Percentiles rank a stretch among this genome's conserved stretches.
Conservation (phyloP, 2,113 vertebrate genomes). For the Callipepla squamata region DNA sequence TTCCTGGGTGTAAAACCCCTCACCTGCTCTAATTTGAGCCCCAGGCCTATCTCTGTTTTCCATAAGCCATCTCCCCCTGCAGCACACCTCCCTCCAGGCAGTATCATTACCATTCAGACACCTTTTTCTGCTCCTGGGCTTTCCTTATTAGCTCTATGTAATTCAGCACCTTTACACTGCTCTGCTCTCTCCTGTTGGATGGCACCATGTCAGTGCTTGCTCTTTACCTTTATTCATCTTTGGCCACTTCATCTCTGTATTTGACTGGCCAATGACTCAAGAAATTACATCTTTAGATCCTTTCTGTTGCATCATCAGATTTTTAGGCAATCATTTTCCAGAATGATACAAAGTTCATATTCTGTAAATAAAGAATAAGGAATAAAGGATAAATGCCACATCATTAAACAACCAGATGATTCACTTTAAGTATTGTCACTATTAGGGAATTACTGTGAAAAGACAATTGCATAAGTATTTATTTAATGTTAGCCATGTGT, state of each 20-base stretch:
- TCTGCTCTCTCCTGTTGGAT: not conserved
- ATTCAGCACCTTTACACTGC: not conserved
- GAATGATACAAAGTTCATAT: not conserved
- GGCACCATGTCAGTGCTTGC: accelerated
- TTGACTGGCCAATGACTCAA: not conserved
- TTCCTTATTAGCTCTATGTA: not conserved
- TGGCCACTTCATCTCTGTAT: not conserved
- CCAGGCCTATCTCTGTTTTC: not conserved
- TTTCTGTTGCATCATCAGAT: not conserved
- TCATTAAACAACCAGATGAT: not conserved
- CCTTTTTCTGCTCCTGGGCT: not conserved
- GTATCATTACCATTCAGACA: not conserved
- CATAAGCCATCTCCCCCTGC: not conserved
- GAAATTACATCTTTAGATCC: not conserved
- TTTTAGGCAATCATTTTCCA: not conserved
- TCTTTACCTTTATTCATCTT: not conserved
- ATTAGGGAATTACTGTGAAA: not conserved
- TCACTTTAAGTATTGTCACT: not conserved
- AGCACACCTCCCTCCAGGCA: not conserved
- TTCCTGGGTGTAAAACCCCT: not conserved
- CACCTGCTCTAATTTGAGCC: not conserved
- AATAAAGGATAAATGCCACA: not conserved
- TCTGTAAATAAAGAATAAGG: not conserved
- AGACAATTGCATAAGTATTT: not conserved
- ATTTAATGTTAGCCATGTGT: not conserved